phyloP scores from a whole-genome alignment of 2,888 invertebrate species.

The Apamea anceps region DNA sequence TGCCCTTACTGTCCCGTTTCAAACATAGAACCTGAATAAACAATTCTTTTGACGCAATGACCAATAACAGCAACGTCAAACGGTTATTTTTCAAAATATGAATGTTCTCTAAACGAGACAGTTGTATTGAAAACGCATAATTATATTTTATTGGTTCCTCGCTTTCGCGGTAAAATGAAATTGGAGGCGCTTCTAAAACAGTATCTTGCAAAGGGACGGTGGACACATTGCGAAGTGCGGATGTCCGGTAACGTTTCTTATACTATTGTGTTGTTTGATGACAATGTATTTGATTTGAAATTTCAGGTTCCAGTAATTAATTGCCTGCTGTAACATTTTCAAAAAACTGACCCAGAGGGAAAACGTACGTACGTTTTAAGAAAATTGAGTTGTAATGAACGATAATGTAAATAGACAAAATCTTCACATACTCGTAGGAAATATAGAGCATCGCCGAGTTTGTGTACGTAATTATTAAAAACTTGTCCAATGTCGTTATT shows the following conservation, averaged over 20 bases:
- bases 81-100: too few relatives aligned
- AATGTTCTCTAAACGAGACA: too few relatives aligned
- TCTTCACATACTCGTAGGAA: not conserved
- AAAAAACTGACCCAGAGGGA: not conserved
- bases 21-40: too few relatives aligned
- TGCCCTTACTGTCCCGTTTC: too few relatives aligned
- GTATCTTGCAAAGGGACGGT: not conserved
- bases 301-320: not conserved
- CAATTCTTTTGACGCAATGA: too few relatives aligned
- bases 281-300: not conserved
- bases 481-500: not conserved
- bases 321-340: not conserved
- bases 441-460: not conserved
- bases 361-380: not conserved
- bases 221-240: too few relatives aligned
- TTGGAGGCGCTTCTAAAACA: not conserved
- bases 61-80: too few relatives aligned
- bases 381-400: not conserved
- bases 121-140: too few relatives aligned
- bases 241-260: not conserved
- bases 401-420: not conserved
- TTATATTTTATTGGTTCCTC: too few relatives aligned
- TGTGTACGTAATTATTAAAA: not conserved
- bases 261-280: not conserved
- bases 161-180: constrained; percentile 5